These are phyloP conservation scores for Notospermus geniculatus DNA, from an alignment of 1,140 invertebrate species.

Conservation along the genomic window DNA sequence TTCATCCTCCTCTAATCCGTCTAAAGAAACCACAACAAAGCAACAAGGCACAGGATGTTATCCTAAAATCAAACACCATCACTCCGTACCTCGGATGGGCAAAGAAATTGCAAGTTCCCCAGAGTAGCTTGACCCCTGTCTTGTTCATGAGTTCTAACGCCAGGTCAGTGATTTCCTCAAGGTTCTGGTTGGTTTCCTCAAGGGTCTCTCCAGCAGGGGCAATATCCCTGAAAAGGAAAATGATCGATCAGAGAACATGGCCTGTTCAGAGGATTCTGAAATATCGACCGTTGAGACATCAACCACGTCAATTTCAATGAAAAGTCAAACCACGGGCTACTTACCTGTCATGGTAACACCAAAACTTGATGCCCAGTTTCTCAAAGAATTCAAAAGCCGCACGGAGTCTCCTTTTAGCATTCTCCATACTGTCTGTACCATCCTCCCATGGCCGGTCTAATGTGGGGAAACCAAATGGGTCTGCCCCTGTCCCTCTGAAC, in stretches of 20 bases:
- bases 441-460: constrained; percentile 63
- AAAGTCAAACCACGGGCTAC: background rate
- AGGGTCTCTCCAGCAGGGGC: constrained; percentile 50
- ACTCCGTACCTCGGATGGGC: constrained; percentile 60
- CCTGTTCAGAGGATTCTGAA: background rate
- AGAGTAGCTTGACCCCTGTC: constrained; percentile 63
- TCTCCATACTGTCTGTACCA: constrained; percentile 60
- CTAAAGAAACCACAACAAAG: no score
- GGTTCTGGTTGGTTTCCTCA: constrained; percentile 60
- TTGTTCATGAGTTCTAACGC: constrained; percentile 61
- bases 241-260: background rate
- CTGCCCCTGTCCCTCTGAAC: constrained; percentile 58
- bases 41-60: no score
- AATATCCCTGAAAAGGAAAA: constrained; percentile 42
- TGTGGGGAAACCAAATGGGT: constrained; percentile 59
- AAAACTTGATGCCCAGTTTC: constrained; percentile 66
- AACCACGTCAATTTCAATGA: background rate
- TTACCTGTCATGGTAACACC: constrained; percentile 64
- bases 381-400: constrained; percentile 66
- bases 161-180: constrained; percentile 63
- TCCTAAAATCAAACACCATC: no score
- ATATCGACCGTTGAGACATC: no score
- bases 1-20: no score
- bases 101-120: constrained; percentile 66
- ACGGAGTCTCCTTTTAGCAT: constrained; percentile 63